Evolutionary conservation across 2,888 invertebrate genomes (phyloP).

Genomic region (Volucella inanis): DNA sequence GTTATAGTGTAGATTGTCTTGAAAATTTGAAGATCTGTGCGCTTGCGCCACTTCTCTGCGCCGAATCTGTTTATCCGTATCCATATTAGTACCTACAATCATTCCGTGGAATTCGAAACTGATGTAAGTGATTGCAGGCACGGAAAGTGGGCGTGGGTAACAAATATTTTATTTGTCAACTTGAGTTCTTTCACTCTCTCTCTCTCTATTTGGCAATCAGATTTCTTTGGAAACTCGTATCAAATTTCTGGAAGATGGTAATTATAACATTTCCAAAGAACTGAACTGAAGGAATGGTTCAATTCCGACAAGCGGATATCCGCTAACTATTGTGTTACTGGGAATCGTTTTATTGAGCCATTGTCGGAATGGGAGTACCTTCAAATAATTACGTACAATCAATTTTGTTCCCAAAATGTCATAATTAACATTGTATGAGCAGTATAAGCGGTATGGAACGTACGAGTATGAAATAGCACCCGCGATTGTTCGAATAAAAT

Average conservation of each 20-base stretch:
- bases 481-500: constrained; percentile 38
- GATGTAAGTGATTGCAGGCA: constrained; percentile 28
- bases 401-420: constrained; percentile 17
- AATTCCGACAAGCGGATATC: constrained; percentile 69
- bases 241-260: constrained; percentile 57
- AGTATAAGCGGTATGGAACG: neutral
- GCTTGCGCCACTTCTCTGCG: constrained; percentile 41
- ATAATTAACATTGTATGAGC: constrained; percentile 20
- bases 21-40: constrained; percentile 30
- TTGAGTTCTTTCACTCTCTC: neutral
- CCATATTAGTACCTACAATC: constrained; percentile 1
- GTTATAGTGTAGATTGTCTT: constrained; percentile 27
- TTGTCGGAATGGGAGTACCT: constrained; percentile 26
- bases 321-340: constrained; percentile 29
- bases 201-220: constrained; percentile 52
- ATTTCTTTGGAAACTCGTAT: constrained; percentile 54
- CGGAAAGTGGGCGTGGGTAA: constrained; percentile 52
- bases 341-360: constrained; percentile 35
- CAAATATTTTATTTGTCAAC: constrained; percentile 57
- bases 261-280: constrained; percentile 11
- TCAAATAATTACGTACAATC: constrained; percentile 17
- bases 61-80: constrained; percentile 1
- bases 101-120: constrained; percentile 48
- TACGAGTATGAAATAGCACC: constrained; percentile 17
- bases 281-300: constrained; percentile 27